Evolutionary conservation across 1,140 invertebrate genomes (phyloP).

Genomic region (Zeugodacus cucurbitae): DNA sequence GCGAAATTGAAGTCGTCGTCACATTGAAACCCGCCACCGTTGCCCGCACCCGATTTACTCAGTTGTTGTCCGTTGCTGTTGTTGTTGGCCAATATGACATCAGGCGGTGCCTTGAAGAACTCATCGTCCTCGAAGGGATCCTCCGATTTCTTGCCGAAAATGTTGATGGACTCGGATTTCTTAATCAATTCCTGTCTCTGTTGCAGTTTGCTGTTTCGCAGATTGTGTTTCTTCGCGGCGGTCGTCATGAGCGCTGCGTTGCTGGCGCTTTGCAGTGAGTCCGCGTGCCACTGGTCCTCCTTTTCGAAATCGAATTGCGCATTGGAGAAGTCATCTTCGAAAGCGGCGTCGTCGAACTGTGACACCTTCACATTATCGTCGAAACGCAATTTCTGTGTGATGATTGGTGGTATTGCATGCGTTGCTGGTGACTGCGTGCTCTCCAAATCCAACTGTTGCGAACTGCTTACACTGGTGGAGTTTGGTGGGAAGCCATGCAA

Average conservation of each 20-base stretch:
- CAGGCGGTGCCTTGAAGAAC: constrained; percentile 74
- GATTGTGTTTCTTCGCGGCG: constrained; percentile 54
- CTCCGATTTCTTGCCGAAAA: constrained; percentile 79
- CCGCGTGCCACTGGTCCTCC: constrained; percentile 52
- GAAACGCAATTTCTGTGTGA: constrained; percentile 63
- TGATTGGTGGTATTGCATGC: constrained; percentile 47
- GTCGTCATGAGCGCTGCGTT: background rate
- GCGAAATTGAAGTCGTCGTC: constrained; percentile 64
- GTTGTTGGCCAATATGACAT: constrained; percentile 33
- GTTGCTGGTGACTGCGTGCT: constrained; percentile 41
- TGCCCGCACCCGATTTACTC: constrained; percentile 35
- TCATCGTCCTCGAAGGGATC: constrained; percentile 90
- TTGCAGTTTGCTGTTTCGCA: constrained; percentile 56
- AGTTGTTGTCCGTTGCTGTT: constrained; percentile 32
- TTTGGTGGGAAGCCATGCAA: constrained; percentile 44
- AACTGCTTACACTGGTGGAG: background rate
- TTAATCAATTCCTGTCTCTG: constrained; percentile 72
- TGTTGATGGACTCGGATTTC: constrained; percentile 89
- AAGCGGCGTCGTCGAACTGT: constrained; percentile 64
- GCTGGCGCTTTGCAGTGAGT: constrained; percentile 19
- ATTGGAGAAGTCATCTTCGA: constrained; percentile 65
- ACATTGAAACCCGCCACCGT: constrained; percentile 57
- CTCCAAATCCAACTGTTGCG: constrained; percentile 44
- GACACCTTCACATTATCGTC: constrained; percentile 65
- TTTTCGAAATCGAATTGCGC: constrained; percentile 64